Conservation (phyloP, 2,113 vertebrate species). For the Poecilia latipinna region DNA sequence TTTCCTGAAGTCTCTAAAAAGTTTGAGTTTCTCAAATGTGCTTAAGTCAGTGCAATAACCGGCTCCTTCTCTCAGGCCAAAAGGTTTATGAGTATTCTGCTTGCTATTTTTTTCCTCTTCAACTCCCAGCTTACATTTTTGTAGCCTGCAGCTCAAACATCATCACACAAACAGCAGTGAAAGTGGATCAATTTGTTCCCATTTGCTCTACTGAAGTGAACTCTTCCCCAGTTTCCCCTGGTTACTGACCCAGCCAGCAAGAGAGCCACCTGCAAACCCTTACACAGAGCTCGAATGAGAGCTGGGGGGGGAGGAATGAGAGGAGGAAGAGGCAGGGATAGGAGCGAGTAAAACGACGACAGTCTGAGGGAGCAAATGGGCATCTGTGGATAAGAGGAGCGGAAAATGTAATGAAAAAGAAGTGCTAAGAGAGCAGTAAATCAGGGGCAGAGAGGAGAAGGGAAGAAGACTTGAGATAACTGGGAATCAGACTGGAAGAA, state of each 20-base stretch:
- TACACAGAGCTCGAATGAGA: slow-evolving; percentile 49
- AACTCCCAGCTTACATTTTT: slow-evolving; percentile 26
- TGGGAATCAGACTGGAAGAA: slow-evolving; percentile 1
- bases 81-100: slow-evolving; percentile 40
- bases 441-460: slow-evolving; percentile 23
- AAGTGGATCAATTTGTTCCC: slow-evolving; percentile 73
- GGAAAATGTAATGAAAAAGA: slow-evolving; percentile 12
- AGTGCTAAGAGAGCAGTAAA: neutral
- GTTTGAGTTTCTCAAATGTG: slow-evolving; percentile 19
- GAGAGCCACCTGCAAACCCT: slow-evolving; percentile 75
- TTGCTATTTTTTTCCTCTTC: slow-evolving; percentile 9
- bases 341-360: slow-evolving; percentile 42
- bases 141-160: slow-evolving; percentile 38
- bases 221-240: slow-evolving; percentile 78
- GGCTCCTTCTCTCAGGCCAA: slow-evolving; percentile 26
- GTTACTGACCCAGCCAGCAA: slow-evolving; percentile 72
- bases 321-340: neutral
- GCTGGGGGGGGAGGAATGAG: slow-evolving; percentile 13
- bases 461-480: neutral
- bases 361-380: slow-evolving; percentile 47
- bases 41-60: slow-evolving; percentile 13
- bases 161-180: slow-evolving; percentile 56
- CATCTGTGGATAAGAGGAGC: slow-evolving; percentile 43
- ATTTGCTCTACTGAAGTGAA: slow-evolving; percentile 74
- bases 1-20: neutral